Base-by-base conservation (phyloP, 2,888 invertebrate genomes). In the Drosophila merina region DNA sequence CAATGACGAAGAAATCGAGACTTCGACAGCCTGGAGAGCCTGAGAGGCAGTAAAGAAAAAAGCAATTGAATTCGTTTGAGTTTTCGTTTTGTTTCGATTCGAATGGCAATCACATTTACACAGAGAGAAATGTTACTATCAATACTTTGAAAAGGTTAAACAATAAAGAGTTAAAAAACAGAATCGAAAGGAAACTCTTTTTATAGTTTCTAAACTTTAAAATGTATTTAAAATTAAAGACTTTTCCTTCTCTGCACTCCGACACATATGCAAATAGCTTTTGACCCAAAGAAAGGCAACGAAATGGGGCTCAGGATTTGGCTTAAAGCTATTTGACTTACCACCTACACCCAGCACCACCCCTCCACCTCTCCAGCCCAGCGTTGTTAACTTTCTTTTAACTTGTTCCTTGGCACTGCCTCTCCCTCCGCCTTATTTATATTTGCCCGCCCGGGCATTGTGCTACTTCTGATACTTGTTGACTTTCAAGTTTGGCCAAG, bases 31-130 rank as follows among this genome's bases (percentile, higher is more conserved):
- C 20, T 36, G 36, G 8, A 42, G 14, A 42, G 48, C 36, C 49
- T n/a, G 56, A 6, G 38, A 33, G 44, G 30, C 56, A 49, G 72
- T 33, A 45, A 33, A 57, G 40, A 51, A 57, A 70, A 75, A 85
- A 54, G 72, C 79, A 81, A 88, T 81, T 82, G 79, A 88, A 88
- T 86, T 88, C 88, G 57, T 86, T 88, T 76, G 83, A 79, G 69
- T 86, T 87, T 6, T 42, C 42, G 42, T 42, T 42, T 42, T 42
- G 42, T 42, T 42, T 42, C 42, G 42, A 20, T 42, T 73, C 52
- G 51, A 44, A 40, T 51, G 25, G 40, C 52, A 67, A 70, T 57
- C 54, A 57, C 49, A 10, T 28, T 25, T 31, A 50, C 51, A 42
- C 51, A 10, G n/a, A 6, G 47, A 20, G 10, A 49, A 57, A 31